phyloP scores from a whole-genome alignment of 1,140 invertebrate species.

The Drosophila rhopaloa region DNA sequence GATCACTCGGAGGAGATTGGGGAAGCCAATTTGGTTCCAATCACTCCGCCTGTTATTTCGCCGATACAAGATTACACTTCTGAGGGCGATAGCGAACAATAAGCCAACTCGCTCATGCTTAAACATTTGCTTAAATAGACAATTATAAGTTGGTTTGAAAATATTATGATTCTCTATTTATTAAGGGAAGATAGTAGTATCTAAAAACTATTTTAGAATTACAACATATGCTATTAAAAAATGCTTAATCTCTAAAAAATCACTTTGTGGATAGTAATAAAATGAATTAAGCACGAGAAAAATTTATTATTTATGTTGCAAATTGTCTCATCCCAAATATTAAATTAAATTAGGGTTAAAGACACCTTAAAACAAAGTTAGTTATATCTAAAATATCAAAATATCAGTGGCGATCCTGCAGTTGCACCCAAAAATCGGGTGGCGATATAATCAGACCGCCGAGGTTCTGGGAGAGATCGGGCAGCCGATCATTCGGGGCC shows the following conservation, averaged over 20 bases:
- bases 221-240: too few species aligned
- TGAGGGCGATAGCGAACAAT: background rate
- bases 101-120: background rate
- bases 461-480: slow-evolving; percentile 72
- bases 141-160: background rate
- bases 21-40: background rate
- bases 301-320: too few species aligned
- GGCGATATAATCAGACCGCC: slow-evolving; percentile 79
- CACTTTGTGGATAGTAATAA: too few species aligned
- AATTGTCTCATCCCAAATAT: background rate
- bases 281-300: too few species aligned
- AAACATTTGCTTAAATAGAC: background rate
- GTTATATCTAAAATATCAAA: background rate
- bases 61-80: background rate
- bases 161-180: background rate
- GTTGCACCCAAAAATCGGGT: slow-evolving; percentile 84
- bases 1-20: background rate
- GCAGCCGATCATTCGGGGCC: slow-evolving; percentile 76
- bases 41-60: background rate
- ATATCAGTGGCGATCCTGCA: slow-evolving; percentile 52
- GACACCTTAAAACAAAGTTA: background rate
- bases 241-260: too few species aligned
- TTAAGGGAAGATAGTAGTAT: background rate
- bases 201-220: too few species aligned
- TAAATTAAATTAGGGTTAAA: too few species aligned